These are phyloP conservation scores for Alouatta palliata DNA, from an alignment of 2,113 vertebrate genomes.

Conservation along the genomic window DNA sequence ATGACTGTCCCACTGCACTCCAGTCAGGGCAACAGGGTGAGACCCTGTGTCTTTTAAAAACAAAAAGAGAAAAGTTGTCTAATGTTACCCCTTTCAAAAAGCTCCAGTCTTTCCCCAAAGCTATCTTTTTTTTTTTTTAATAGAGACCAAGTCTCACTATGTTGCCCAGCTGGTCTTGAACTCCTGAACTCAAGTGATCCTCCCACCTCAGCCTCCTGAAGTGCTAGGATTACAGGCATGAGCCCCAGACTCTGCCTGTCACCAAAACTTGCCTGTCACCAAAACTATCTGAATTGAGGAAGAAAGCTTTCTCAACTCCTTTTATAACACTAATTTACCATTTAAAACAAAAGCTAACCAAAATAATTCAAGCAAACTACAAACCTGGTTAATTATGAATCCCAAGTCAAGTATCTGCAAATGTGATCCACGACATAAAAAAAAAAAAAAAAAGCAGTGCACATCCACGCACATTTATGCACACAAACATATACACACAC, in stretches of 20 bases:
- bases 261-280: neutral
- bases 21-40: no score
- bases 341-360: conserved; percentile 23
- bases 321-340: conserved; percentile 29
- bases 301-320: neutral
- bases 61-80: neutral
- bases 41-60: no score
- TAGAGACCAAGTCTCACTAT: no score
- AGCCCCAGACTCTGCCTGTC: neutral
- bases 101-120: neutral
- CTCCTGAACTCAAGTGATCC: no score
- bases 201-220: no score
- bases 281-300: conserved; percentile 37
- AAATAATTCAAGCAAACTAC: conserved; percentile 13
- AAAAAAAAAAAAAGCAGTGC: neutral
- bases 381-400: conserved; percentile 11
- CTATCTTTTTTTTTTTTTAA: no score
- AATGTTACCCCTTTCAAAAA: conserved; percentile 8
- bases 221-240: no score
- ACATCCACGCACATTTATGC: neutral
- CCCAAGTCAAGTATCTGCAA: neutral
- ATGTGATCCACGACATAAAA: neutral
- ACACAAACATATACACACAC: neutral
- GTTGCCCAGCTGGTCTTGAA: no score
- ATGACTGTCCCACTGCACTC: no score